Evolutionary conservation across 2,888 invertebrate species (phyloP).

Genomic region (Macrophya alboannulata): DNA sequence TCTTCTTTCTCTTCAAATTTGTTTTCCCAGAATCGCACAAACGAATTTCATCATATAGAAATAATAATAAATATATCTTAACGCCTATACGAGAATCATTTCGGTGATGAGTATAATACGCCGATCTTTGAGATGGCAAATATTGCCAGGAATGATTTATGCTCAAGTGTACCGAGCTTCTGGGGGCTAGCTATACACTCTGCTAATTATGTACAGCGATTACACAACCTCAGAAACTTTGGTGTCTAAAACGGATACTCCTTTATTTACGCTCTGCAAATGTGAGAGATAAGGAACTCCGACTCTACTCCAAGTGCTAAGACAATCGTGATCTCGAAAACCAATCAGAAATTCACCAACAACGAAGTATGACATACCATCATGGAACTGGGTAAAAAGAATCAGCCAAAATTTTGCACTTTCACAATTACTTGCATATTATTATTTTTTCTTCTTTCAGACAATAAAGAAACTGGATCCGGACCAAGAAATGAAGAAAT

Average conservation of each 20-base stretch:
- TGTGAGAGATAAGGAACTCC: conserved; percentile 15
- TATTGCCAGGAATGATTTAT: not conserved
- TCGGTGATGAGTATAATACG: not conserved
- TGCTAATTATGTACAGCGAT: not conserved
- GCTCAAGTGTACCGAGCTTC: not conserved
- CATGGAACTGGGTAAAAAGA: not conserved
- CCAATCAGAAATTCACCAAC: not conserved
- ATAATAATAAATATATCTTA: not conserved
- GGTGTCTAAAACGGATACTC: not conserved
- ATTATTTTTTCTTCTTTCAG: not conserved
- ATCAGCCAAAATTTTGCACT: not conserved
- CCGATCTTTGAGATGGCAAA: not conserved
- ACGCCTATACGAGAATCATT: not conserved
- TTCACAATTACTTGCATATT: not conserved
- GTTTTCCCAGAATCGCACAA: not conserved
- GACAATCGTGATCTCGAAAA: not conserved
- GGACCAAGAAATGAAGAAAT: conserved; percentile 17
- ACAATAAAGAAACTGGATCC: not conserved
- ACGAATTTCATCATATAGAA: not conserved
- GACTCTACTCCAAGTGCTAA: not conserved
- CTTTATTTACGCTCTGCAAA: not conserved
- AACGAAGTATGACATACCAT: conserved; percentile 25
- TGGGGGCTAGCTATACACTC: not conserved
- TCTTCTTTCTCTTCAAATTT: not conserved
- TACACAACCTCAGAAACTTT: not conserved